Evolutionary conservation across 1,140 invertebrate genomes (phyloP).

Genomic region (Calephelis nemesis): DNA sequence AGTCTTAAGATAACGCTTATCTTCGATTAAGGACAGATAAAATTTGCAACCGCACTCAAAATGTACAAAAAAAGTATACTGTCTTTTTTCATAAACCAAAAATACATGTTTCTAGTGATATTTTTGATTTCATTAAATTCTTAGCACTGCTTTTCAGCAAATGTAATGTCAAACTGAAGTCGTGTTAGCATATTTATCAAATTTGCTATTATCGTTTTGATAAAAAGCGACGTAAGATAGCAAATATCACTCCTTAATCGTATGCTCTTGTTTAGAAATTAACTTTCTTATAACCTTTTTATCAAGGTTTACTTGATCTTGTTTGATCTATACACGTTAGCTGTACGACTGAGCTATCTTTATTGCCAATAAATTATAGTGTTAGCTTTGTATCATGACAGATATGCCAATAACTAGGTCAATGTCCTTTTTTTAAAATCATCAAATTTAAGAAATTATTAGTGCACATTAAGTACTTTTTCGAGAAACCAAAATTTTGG

Average conservation of each 20-base stretch:
- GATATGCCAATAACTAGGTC: slow-evolving; percentile 1
- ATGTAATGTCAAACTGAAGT: slow-evolving; percentile 32
- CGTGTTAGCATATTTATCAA: slow-evolving; percentile 44
- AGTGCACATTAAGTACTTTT: no score
- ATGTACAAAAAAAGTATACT: no score
- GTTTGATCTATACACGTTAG: neutral
- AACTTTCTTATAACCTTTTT: slow-evolving; percentile 11
- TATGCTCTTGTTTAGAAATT: slow-evolving; percentile 6
- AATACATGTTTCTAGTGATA: neutral
- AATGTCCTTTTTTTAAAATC: slow-evolving; percentile 1
- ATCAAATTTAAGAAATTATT: no score
- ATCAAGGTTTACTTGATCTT: slow-evolving; percentile 14
- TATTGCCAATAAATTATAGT: neutral
- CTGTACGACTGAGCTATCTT: neutral
- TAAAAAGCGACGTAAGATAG: slow-evolving; percentile 36
- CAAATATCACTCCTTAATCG: slow-evolving; percentile 15
- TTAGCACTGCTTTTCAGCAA: slow-evolving; percentile 1
- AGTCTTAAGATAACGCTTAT: slow-evolving; percentile 37
- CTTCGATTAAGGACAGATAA: slow-evolving; percentile 33
- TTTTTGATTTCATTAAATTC: slow-evolving; percentile 1
- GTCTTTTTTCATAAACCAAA: no score
- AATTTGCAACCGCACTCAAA: slow-evolving; percentile 15
- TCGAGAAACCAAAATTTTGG: no score
- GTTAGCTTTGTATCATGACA: neutral
- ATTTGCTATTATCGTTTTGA: slow-evolving; percentile 45